These are phyloP conservation scores for Trichomalopsis sarcophagae DNA, from an alignment of 1,140 invertebrate genomes.

Conservation along the genomic window DNA sequence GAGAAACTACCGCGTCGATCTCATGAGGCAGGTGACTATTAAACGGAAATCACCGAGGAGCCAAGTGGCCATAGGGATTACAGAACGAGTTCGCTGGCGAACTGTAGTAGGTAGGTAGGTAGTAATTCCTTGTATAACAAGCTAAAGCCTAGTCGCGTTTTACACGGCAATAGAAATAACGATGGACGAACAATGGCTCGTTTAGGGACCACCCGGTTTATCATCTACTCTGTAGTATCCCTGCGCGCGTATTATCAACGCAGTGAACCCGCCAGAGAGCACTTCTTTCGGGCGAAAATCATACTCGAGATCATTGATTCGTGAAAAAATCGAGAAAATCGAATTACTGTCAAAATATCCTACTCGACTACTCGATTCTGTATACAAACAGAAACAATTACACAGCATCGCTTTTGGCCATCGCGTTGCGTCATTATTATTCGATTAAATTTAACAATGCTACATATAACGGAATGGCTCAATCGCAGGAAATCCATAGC, in stretches of 20 bases:
- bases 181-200: neutral
- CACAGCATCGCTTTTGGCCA: neutral
- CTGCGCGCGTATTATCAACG: neutral
- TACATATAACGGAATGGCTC: neutral
- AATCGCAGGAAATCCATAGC: neutral
- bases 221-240: neutral
- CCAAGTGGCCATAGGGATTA: neutral
- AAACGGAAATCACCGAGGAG: neutral
- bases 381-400: too few relatives aligned
- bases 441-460: neutral
- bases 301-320: too few relatives aligned
- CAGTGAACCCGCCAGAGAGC: neutral
- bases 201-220: neutral
- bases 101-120: neutral
- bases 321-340: too few relatives aligned
- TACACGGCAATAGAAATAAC: slow-evolving; percentile 1
- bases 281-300: neutral
- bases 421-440: neutral
- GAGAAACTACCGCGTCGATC: neutral
- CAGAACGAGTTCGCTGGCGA: neutral
- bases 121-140: neutral
- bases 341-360: too few relatives aligned
- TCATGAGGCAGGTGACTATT: slow-evolving; percentile 3
- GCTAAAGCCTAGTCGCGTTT: neutral
- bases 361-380: too few relatives aligned